Percentiles rank a stretch among this genome's conserved stretches.
phyloP scores from a whole-genome alignment of 2,113 vertebrate species.

The Excalfactoria chinensis region DNA sequence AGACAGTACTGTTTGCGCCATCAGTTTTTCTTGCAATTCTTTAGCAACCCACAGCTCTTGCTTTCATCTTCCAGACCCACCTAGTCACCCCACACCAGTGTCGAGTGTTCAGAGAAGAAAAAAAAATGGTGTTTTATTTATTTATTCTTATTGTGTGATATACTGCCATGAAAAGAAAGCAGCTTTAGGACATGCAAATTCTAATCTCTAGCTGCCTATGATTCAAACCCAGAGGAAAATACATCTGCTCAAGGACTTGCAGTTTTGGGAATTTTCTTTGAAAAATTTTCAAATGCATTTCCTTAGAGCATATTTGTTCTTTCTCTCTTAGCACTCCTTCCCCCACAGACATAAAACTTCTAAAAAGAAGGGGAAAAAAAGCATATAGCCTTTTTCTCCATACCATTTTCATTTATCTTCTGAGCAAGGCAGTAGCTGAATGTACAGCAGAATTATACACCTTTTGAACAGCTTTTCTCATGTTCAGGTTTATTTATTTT shows the following conservation, averaged over 20 bases:
- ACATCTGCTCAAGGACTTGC: not conserved
- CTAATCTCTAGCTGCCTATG: not conserved
- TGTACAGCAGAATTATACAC: not conserved
- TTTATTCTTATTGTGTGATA: not conserved
- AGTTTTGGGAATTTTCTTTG: not conserved
- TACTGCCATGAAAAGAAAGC: not conserved
- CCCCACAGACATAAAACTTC: not conserved
- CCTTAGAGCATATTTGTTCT: not conserved
- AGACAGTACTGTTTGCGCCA: not conserved
- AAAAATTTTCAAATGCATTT: not conserved
- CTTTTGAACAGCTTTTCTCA: constrained; percentile 3
- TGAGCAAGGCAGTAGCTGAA: not conserved
- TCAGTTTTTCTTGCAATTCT: not conserved
- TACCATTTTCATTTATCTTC: not conserved
- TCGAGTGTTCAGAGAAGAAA: not conserved
- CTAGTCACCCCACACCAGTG: not conserved
- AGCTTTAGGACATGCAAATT: not conserved
- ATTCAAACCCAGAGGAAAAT: constrained; percentile 14
- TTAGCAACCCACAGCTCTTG: not conserved
- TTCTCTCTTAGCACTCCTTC: rapidly evolving
- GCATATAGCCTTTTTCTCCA: not conserved
- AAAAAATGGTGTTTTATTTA: not conserved
- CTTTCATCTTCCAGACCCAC: rapidly evolving
- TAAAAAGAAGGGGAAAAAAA: not conserved
- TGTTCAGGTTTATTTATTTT: constrained; percentile 35